A percentile compares a stretch with the other conserved stretches of the same genome.
Evolutionary conservation across 1,140 invertebrate species (phyloP).

Genomic region (Nymphalis io): DNA sequence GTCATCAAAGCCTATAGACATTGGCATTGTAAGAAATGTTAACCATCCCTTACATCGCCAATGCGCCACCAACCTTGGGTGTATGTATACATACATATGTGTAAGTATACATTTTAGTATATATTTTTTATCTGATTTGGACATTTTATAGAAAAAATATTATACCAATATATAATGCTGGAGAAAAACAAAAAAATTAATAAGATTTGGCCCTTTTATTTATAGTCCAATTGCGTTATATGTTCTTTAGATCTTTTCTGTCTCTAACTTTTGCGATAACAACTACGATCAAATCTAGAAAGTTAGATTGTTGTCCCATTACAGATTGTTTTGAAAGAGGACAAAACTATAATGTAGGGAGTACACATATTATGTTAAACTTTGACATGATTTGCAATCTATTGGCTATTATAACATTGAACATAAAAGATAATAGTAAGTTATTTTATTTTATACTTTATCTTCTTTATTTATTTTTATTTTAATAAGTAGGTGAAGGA

Average conservation of each 20-base stretch:
- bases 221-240: slow-evolving; percentile 12
- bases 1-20: no score
- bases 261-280: slow-evolving; percentile 30
- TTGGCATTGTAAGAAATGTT: no score
- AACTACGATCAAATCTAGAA: slow-evolving; percentile 35
- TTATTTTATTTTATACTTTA: no score
- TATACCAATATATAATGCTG: slow-evolving; percentile 3
- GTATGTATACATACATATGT: no score
- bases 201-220: slow-evolving; percentile 16
- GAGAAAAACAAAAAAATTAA: slow-evolving; percentile 25
- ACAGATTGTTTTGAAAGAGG: slow-evolving; percentile 7
- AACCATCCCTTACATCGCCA: no score
- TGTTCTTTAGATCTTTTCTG: slow-evolving; percentile 18
- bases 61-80: no score
- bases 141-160: neutral
- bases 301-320: slow-evolving; percentile 34
- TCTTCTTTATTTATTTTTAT: no score
- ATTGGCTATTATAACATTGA: neutral
- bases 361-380: neutral
- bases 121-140: slow-evolving; percentile 8
- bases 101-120: no score
- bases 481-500: no score
- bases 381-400: neutral
- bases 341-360: neutral
- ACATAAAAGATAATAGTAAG: no score